Conservation (phyloP, 1,140 invertebrate species). For the Drosophila sp. region DNA sequence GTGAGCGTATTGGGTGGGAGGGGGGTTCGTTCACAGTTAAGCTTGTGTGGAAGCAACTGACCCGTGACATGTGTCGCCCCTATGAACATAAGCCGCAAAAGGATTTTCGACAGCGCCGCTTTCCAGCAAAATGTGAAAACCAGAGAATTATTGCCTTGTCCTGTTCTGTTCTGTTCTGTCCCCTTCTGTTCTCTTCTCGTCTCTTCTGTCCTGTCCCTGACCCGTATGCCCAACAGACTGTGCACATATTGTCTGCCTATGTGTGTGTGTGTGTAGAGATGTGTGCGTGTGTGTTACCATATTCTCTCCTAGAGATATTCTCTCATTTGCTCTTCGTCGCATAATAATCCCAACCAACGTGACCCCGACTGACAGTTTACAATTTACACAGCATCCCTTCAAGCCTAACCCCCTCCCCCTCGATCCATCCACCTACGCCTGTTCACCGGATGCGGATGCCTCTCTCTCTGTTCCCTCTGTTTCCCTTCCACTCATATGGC, state of each 20-base stretch:
- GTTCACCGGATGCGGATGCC: not conserved
- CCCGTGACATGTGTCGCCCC: slow-evolving; percentile 74
- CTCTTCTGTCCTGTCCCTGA: slow-evolving; percentile 68
- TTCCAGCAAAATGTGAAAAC: slow-evolving; percentile 72
- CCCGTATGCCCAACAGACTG: slow-evolving; percentile 64
- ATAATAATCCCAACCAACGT: slow-evolving; percentile 52
- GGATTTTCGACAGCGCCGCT: slow-evolving; percentile 68
- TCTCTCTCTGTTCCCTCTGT: not conserved
- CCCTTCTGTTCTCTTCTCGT: too few species aligned
- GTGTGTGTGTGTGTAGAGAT: slow-evolving; percentile 1
- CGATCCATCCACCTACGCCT: not conserved
- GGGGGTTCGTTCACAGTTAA: slow-evolving; percentile 29
- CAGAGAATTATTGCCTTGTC: slow-evolving; percentile 74
- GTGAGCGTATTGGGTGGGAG: not conserved
- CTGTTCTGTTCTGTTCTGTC: too few species aligned
- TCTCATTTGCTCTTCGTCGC: slow-evolving; percentile 43
- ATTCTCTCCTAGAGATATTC: not conserved
- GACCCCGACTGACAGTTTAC: slow-evolving; percentile 73
- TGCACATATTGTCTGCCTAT: slow-evolving; percentile 10
- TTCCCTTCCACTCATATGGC: slow-evolving; percentile 5
- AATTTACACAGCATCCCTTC: slow-evolving; percentile 59
- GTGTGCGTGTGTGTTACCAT: slow-evolving; percentile 10
- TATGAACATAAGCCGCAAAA: slow-evolving; percentile 77
- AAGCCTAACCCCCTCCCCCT: not conserved
- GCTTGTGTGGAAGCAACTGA: slow-evolving; percentile 57